Conservation (phyloP, 1,140 invertebrate species). For the Cepaea nemoralis region DNA sequence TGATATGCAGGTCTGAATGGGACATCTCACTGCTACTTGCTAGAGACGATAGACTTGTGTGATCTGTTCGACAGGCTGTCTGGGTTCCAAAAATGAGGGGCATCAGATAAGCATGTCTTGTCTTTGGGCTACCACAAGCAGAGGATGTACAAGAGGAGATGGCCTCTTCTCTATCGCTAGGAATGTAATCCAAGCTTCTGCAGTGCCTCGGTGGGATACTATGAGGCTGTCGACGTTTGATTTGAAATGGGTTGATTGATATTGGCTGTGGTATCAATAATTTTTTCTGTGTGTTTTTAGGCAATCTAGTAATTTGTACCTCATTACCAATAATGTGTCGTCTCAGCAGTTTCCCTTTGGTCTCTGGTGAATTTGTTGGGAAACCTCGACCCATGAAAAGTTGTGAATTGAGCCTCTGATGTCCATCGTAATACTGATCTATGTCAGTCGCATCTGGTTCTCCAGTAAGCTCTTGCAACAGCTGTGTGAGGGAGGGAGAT, state of each 20-base stretch:
- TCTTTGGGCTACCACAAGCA: conserved; percentile 63
- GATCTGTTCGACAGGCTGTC: conserved; percentile 38
- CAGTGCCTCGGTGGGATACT: conserved; percentile 65
- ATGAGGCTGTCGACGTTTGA: conserved; percentile 63
- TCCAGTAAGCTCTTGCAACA: conserved; percentile 59
- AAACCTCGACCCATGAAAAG: neutral
- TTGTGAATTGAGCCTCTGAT: neutral
- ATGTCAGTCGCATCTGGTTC: conserved; percentile 39
- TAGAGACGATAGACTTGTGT: conserved; percentile 65
- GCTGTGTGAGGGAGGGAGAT: conserved; percentile 59
- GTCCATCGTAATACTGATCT: conserved; percentile 13
- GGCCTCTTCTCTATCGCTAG: conserved; percentile 66
- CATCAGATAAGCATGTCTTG: conserved; percentile 54
- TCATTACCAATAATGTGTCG: neutral
- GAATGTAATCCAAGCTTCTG: conserved; percentile 69
- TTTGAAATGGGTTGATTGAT: conserved; percentile 60
- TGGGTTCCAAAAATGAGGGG: conserved; percentile 53
- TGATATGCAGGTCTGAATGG: conserved; percentile 63
- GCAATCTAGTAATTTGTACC: neutral
- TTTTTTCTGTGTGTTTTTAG: neutral
- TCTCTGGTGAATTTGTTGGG: conserved; percentile 23
- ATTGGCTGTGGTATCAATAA: conserved; percentile 5
- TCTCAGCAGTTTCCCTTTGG: neutral
- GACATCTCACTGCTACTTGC: conserved; percentile 70
- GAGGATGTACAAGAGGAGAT: conserved; percentile 59